Evolutionary conservation across 2,888 invertebrate species (phyloP).

Genomic region (Phalera bucephala): DNA sequence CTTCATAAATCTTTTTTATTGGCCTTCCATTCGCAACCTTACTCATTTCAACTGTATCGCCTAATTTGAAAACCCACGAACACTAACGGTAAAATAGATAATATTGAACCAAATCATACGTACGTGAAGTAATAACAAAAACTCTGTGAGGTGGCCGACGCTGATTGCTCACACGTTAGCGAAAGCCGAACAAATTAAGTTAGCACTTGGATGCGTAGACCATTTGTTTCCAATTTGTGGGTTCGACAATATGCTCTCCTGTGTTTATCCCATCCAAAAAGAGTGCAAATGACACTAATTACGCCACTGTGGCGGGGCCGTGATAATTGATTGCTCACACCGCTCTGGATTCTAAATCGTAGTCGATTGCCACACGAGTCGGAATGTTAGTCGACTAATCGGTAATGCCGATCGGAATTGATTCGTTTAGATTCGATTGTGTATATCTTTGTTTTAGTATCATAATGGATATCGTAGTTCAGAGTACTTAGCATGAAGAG

Average conservation of each 20-base stretch:
- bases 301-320: slow-evolving; percentile 60
- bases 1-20: not conserved
- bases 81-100: slow-evolving; percentile 47
- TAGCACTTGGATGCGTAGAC: slow-evolving; percentile 69
- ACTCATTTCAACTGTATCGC: slow-evolving; percentile 25
- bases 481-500: too few species aligned
- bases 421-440: too few species aligned
- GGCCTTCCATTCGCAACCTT: slow-evolving; percentile 1
- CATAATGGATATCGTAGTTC: too few species aligned
- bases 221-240: slow-evolving; percentile 77
- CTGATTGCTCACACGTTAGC: slow-evolving; percentile 78
- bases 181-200: slow-evolving; percentile 80
- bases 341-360: slow-evolving; percentile 52
- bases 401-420: not conserved
- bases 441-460: too few species aligned
- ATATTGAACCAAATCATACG: slow-evolving; percentile 44
- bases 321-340: slow-evolving; percentile 73
- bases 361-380: slow-evolving; percentile 14
- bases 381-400: slow-evolving; percentile 11
- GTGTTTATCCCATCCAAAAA: slow-evolving; percentile 80
- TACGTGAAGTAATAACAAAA: slow-evolving; percentile 52
- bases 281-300: slow-evolving; percentile 82
- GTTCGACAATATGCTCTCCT: slow-evolving; percentile 69
- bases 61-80: slow-evolving; percentile 29
- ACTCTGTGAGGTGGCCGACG: slow-evolving; percentile 45